Evolutionary conservation across 2,888 invertebrate species (phyloP).

Genomic region (Andrena minutula): DNA sequence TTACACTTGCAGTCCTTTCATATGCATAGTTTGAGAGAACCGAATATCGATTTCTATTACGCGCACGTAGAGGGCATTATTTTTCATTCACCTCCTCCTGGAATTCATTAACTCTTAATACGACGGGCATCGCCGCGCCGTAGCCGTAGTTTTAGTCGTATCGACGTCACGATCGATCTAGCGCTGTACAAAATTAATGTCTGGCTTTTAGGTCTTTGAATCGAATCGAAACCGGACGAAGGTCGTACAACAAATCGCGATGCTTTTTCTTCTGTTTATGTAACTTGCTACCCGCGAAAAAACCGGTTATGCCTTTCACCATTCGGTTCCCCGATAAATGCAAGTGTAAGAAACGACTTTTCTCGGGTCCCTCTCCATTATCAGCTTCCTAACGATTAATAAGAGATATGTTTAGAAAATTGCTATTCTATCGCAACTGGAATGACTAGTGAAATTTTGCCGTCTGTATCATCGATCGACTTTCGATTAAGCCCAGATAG

Average conservation of each 20-base stretch:
- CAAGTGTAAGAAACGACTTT: background rate
- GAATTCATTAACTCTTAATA: background rate
- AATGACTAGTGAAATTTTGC: too few species aligned
- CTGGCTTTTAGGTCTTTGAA: background rate
- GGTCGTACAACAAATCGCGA: conserved; percentile 24
- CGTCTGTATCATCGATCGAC: too few species aligned
- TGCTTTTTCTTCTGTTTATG: conserved; percentile 15
- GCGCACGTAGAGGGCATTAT: background rate
- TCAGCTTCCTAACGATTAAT: background rate
- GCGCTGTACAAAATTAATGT: conserved; percentile 12
- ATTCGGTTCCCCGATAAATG: background rate
- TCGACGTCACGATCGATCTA: conserved; percentile 15
- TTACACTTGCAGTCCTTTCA: too few species aligned
- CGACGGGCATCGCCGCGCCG: background rate
- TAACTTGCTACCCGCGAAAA: conserved; percentile 29
- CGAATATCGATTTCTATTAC: background rate
- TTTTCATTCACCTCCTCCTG: background rate
- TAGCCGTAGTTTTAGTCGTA: background rate
- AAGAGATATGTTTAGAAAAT: background rate
- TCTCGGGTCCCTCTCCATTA: background rate
- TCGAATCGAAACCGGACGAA: conserved; percentile 24
- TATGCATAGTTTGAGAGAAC: too few species aligned
- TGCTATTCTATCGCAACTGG: background rate
- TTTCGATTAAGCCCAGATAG: too few species aligned
- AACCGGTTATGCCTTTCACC: conserved; percentile 55